A percentile compares a stretch with the other conserved stretches of the same genome.
Conservation (phyloP, 2,113 vertebrate genomes). For the Peromyscus leucopus region DNA sequence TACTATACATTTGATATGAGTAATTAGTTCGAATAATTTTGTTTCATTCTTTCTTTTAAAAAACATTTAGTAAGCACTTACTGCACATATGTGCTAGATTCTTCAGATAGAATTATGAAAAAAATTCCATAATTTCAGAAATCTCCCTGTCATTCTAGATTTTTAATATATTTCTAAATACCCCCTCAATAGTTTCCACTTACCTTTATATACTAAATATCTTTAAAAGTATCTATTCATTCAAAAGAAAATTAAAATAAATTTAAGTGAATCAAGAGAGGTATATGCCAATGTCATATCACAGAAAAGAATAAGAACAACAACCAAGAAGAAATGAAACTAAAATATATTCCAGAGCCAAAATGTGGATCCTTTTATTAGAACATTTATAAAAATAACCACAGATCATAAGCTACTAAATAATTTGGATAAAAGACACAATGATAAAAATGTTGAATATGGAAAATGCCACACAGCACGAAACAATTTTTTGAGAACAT, state of each 20-base stretch:
- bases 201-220: background rate
- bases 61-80: background rate
- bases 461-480: background rate
- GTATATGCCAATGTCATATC: background rate
- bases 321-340: background rate
- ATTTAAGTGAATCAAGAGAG: background rate
- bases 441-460: background rate
- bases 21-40: background rate
- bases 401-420: background rate
- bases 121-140: background rate
- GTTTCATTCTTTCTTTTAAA: background rate
- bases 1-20: background rate
- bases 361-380: background rate
- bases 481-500: background rate
- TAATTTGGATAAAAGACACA: background rate
- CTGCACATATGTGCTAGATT: background rate
- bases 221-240: background rate
- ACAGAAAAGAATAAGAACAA: background rate
- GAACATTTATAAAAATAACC: background rate
- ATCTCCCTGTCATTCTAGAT: background rate
- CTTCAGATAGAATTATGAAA: background rate
- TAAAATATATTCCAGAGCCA: background rate
- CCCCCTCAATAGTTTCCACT: background rate
- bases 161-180: background rate
- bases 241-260: background rate